Evolutionary conservation across 1,140 invertebrate genomes (phyloP).

Genomic region (Phymastichus coffea): DNA sequence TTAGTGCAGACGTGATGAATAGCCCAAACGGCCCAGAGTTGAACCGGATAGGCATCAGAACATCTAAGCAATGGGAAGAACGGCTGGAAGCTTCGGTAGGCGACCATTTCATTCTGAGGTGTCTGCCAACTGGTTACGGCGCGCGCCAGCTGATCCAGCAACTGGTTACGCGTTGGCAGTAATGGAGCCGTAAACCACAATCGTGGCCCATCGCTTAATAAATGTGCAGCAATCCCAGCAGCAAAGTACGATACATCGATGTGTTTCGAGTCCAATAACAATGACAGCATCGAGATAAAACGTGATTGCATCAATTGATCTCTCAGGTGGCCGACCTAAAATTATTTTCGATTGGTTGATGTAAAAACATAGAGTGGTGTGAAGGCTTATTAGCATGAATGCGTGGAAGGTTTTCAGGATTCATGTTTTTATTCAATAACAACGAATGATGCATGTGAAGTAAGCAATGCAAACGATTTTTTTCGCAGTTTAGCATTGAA

Average conservation of each 20-base stretch:
- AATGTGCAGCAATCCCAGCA: conserved; percentile 77
- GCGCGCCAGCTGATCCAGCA: conserved; percentile 61
- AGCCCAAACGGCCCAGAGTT: conserved; percentile 83
- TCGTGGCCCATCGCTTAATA: conserved; percentile 64
- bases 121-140: conserved; percentile 71
- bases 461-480: too few relatives aligned
- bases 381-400: too few relatives aligned
- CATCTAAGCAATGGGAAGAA: conserved; percentile 71
- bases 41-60: conserved; percentile 66
- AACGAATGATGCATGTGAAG: too few relatives aligned
- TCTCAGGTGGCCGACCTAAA: conserved; percentile 55
- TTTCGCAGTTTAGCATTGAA: too few relatives aligned
- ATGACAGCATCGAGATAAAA: conserved; percentile 66
- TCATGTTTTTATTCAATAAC: too few relatives aligned
- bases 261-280: conserved; percentile 65
- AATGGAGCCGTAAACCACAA: conserved; percentile 54
- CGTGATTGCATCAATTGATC: conserved; percentile 64
- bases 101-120: conserved; percentile 79
- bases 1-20: conserved; percentile 81
- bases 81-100: conserved; percentile 79
- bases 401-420: not conserved
- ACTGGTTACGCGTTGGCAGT: conserved; percentile 52
- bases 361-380: not conserved
- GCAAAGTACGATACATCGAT: conserved; percentile 85
- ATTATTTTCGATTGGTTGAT: not conserved